Conservation (phyloP, 1,140 invertebrate genomes). For the Gyrodactylus bullatarudis region DNA sequence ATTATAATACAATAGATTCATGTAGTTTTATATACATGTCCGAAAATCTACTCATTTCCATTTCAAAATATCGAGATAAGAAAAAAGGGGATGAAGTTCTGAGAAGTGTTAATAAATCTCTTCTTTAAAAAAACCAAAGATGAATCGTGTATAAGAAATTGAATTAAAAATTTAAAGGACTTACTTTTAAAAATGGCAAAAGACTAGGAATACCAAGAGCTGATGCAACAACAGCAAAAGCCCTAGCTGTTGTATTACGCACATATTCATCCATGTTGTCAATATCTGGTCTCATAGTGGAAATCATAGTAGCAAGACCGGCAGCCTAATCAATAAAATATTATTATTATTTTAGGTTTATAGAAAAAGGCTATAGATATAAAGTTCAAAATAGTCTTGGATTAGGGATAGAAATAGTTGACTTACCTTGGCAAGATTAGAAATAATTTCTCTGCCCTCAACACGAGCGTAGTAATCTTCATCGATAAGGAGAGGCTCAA, state of each 20-base stretch:
- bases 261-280: conserved; percentile 99
- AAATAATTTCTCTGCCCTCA: conserved; percentile 94
- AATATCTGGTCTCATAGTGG: conserved; percentile 97
- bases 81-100: neutral
- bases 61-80: neutral
- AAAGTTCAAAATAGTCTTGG: neutral
- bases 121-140: too few relatives aligned
- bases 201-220: conserved; percentile 86
- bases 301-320: conserved; percentile 98
- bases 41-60: neutral
- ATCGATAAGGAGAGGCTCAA: conserved; percentile 88
- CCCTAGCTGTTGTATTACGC: conserved; percentile 82
- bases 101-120: too few relatives aligned
- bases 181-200: conserved; percentile 61
- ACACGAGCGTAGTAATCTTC: conserved; percentile 99
- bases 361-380: conserved; percentile 7
- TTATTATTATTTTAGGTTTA: too few relatives aligned
- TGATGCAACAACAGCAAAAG: conserved; percentile 93
- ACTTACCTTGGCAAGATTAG: conserved; percentile 54
- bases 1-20: too few relatives aligned
- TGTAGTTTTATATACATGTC: neutral
- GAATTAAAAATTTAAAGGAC: neutral
- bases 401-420: conserved; percentile 11
- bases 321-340: conserved; percentile 32
- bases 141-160: neutral